Evolutionary conservation across 2,888 invertebrate species (phyloP).

Genomic region (Slavum lentiscoides): DNA sequence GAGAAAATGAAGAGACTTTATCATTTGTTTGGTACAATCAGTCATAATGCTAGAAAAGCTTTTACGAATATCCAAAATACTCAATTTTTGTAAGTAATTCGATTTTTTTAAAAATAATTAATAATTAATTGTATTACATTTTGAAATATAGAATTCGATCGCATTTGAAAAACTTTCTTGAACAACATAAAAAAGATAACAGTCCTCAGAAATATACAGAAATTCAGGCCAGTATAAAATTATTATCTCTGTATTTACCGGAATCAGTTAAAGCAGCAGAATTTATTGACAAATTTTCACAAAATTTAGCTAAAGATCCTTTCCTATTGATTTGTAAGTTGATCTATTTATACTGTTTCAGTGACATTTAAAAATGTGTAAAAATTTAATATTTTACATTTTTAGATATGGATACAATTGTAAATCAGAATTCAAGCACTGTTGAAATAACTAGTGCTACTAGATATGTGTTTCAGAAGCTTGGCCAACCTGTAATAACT

Average conservation of each 20-base stretch:
- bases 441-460: conserved; percentile 92
- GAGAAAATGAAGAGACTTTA: conserved; percentile 92
- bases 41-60: conserved; percentile 91
- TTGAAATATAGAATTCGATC: conserved; percentile 68
- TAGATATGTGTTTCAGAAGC: conserved; percentile 74
- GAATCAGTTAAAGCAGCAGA: conserved; percentile 91
- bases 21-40: conserved; percentile 88
- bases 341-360: neutral
- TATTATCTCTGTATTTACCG: conserved; percentile 72
- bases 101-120: conserved; percentile 9
- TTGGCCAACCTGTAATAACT: conserved; percentile 92
- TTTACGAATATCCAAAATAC: conserved; percentile 91
- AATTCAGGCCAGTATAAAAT: conserved; percentile 63
- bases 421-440: conserved; percentile 88
- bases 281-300: conserved; percentile 80
- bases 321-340: conserved; percentile 56
- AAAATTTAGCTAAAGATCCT: conserved; percentile 71
- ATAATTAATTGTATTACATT: conserved; percentile 15
- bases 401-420: conserved; percentile 79
- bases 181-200: conserved; percentile 73
- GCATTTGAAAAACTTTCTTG: conserved; percentile 84
- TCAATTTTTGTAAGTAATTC: conserved; percentile 69
- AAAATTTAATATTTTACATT: conserved; percentile 1
- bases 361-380: too few relatives aligned
- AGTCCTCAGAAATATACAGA: conserved; percentile 74